Evolutionary conservation across 2,888 invertebrate genomes (phyloP), one percentile per base, ranked within the genome.

Genomic region (Hofmannophila pseudospretella): DNA sequence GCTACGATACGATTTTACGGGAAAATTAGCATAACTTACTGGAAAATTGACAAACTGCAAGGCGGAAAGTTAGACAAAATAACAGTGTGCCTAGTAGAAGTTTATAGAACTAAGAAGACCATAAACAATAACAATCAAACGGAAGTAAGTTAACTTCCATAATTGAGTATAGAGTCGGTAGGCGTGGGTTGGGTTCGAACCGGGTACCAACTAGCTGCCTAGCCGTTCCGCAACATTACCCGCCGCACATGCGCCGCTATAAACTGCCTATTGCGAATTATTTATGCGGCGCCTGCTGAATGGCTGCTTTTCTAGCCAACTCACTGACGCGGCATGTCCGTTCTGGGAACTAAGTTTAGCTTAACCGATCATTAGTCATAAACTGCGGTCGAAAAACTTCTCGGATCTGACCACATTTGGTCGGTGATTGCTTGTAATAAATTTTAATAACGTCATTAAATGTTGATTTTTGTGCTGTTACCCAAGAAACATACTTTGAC

Each of bases 191-290:
- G 58, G 50, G 43, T 47, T 49, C 39, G 49, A 54, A 44, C 36
- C 35, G 35, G 45, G 37, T 43, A 42, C 31, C 32, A 8, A 30
- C 34, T 19, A 30, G 44, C 38, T 58, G 51, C 47, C 23, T 2
- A 54, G 47, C 46, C 54, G 72, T 75, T 72, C 67, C 59, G 66
- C 70, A 58, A 67, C 63, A 67, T 68, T 71, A 58, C 53, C 48
- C 54, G 51, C 44, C 56, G 61, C 55, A 61, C 60, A 58, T 52
- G 55, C 51, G 47, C 47, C 45, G 42, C 51, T 54, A 51, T 53
- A 49, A 55, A 54, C 58, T 54, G 53, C 49, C 55, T 54, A 55
- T 61, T 64, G 67, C 66, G 43, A 67, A 72, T 68, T 67, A 69
- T 69, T 71, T 67, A 73, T 73, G 60, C 59, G 67, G 62, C 68